These are phyloP conservation scores for Ephialtes manifestator DNA, from an alignment of 2,888 invertebrate species.

Conservation along the genomic window DNA sequence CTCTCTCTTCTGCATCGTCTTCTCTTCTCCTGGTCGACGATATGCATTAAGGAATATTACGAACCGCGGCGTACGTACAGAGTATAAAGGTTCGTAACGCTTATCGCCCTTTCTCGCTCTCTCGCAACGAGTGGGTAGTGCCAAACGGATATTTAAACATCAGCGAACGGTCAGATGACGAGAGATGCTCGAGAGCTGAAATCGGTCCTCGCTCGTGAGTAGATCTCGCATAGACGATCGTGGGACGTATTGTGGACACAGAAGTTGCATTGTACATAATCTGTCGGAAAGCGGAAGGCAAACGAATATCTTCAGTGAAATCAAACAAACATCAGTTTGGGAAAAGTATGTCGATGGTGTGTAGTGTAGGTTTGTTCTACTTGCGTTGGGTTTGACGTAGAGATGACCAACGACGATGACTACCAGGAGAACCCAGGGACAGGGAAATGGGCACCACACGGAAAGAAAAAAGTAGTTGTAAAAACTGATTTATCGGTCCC, in stretches of 20 bases:
- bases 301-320: constrained; percentile 31
- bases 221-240: constrained; percentile 18
- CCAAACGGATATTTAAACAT: constrained; percentile 57
- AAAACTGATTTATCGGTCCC: too few relatives aligned
- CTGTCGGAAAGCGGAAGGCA: constrained; percentile 10
- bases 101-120: constrained; percentile 35
- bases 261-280: constrained; percentile 33
- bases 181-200: constrained; percentile 18
- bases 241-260: constrained; percentile 14
- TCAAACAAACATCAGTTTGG: constrained; percentile 17
- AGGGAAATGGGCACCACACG: neutral
- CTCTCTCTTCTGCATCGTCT: constrained; percentile 32
- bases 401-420: constrained; percentile 1
- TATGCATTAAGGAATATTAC: constrained; percentile 55
- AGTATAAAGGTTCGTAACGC: constrained; percentile 35
- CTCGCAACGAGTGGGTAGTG: constrained; percentile 47
- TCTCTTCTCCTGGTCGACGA: neutral
- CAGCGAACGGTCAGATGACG: constrained; percentile 1
- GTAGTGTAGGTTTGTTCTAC: constrained; percentile 7
- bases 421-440: neutral
- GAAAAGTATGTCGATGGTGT: constrained; percentile 33
- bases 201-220: constrained; percentile 19
- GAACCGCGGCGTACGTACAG: constrained; percentile 24
- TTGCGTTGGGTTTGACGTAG: neutral
- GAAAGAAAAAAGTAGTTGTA: too few relatives aligned